These are phyloP conservation scores for Anser brachyrhynchus DNA, from an alignment of 2,113 vertebrate species.

Conservation along the genomic window DNA sequence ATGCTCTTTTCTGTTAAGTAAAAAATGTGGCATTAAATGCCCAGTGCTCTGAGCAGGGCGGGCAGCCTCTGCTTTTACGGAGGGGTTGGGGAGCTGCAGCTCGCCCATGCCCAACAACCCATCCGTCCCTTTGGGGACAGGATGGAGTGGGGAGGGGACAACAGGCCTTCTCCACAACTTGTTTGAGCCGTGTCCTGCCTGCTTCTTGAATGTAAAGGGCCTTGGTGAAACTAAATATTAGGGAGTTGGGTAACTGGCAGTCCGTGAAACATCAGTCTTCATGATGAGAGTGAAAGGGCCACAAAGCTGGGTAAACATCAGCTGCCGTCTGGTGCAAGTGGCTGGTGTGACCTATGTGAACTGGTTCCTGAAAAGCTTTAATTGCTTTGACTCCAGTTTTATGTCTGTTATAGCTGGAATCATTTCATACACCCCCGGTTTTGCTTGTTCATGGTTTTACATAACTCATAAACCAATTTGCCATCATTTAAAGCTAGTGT, in stretches of 20 bases:
- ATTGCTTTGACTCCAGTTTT: background rate
- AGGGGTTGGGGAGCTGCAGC: background rate
- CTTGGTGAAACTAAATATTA: too few relatives aligned
- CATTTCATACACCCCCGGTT: background rate
- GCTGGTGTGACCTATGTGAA: background rate
- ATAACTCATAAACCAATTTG: background rate
- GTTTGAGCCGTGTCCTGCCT: too few relatives aligned
- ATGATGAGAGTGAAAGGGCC: background rate
- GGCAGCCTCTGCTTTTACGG: background rate
- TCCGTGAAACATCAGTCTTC: background rate
- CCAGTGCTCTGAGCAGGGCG: background rate
- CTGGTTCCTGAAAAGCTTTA: background rate
- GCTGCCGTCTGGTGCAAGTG: background rate
- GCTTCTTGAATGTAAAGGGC: too few relatives aligned
- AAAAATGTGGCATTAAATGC: background rate
- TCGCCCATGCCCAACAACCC: background rate
- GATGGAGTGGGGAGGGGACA: background rate
- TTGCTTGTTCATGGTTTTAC: background rate
- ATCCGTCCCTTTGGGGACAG: background rate
- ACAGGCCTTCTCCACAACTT: background rate
- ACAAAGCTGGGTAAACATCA: background rate
- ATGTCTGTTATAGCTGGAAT: background rate
- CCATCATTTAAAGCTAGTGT: background rate
- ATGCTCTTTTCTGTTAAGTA: background rate
- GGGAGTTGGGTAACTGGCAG: background rate